Conservation (phyloP, 2,113 vertebrate genomes). For the Theropithecus gelada region DNA sequence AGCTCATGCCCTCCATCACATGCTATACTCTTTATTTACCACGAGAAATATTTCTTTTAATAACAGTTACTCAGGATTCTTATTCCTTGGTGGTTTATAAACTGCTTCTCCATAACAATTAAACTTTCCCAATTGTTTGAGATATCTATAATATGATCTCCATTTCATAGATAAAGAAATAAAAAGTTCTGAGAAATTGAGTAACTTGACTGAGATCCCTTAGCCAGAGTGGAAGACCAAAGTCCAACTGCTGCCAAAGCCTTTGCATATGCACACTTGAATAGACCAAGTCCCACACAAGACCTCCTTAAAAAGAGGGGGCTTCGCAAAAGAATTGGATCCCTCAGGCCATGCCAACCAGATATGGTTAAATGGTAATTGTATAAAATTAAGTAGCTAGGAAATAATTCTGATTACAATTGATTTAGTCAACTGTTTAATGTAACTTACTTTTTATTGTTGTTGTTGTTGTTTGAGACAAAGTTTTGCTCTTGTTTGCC, state of each 20-base stretch:
- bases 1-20: background rate
- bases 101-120: background rate
- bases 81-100: background rate
- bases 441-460: background rate
- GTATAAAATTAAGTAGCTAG: background rate
- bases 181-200: background rate
- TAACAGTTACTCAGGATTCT: background rate
- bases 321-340: background rate
- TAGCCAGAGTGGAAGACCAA: background rate
- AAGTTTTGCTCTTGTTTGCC: no score
- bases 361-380: background rate
- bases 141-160: background rate
- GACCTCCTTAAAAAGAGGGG: background rate
- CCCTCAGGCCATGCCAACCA: background rate
- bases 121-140: background rate
- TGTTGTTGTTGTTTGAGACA: no score
- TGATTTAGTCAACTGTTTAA: background rate
- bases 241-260: background rate
- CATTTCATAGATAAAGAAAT: background rate
- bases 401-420: background rate
- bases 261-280: background rate
- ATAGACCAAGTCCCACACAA: background rate
- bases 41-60: background rate
- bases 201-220: background rate
- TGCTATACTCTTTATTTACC: background rate